Conservation (phyloP, 1,140 invertebrate species). For the roundworm (Caenorhabditis elegans) region DNA sequence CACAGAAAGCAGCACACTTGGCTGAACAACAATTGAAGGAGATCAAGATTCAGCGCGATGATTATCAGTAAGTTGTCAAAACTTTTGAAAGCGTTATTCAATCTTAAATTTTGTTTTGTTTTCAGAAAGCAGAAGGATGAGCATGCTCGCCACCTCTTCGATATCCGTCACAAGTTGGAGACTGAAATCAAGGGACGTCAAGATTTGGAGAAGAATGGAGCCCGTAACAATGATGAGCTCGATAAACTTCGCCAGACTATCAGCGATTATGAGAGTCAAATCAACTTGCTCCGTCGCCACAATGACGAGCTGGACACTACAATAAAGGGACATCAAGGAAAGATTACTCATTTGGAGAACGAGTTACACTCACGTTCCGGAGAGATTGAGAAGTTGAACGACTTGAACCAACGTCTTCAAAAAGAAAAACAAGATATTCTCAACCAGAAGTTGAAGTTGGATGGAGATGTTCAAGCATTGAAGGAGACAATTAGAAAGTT, state of each 20-base stretch:
- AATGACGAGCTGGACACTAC: slow-evolving; percentile 66
- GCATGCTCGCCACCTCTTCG: slow-evolving; percentile 52
- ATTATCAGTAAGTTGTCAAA: slow-evolving; percentile 53
- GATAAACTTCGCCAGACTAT: slow-evolving; percentile 58
- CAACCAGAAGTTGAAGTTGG: slow-evolving; percentile 61
- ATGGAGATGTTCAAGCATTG: slow-evolving; percentile 52
- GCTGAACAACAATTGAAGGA: slow-evolving; percentile 61
- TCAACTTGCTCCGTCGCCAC: slow-evolving; percentile 59
- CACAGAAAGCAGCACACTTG: slow-evolving; percentile 49
- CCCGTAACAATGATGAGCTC: slow-evolving; percentile 57
- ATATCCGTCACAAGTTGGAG: slow-evolving; percentile 54
- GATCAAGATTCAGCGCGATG: slow-evolving; percentile 63
- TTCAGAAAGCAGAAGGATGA: slow-evolving; percentile 65
- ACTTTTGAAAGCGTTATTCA: background rate
- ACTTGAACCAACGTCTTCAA: slow-evolving; percentile 62
- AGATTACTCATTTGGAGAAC: slow-evolving; percentile 56
- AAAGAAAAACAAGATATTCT: slow-evolving; percentile 62
- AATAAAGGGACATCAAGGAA: slow-evolving; percentile 62
- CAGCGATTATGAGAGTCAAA: slow-evolving; percentile 60
- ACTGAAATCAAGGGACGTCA: slow-evolving; percentile 52
- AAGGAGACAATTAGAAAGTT: slow-evolving; percentile 65
- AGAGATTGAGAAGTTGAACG: slow-evolving; percentile 61
- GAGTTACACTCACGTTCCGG: slow-evolving; percentile 51
- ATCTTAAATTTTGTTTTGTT: too few species aligned
- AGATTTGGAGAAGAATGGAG: slow-evolving; percentile 47